Base-by-base conservation (phyloP, 2,888 invertebrate species). In the Pristionchus exspectatus region DNA sequence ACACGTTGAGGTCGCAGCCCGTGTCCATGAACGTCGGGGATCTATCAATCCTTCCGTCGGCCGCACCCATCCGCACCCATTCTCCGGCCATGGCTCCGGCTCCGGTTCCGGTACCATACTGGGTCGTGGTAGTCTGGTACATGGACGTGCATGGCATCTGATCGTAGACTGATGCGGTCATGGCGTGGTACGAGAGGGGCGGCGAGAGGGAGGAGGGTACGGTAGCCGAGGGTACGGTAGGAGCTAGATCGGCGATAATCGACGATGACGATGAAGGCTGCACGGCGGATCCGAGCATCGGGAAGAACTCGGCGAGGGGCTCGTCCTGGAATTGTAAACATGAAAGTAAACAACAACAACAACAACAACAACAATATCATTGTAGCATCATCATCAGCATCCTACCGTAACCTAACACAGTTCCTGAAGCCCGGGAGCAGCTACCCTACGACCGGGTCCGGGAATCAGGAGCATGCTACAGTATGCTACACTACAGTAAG, bases 11-110 rank as follows among this genome's bases (percentile, higher is more conserved):
- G 74, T 88, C 63, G 74, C 56, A 63, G 72, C 44, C 50, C 3
- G 87, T 74, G 56, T 88, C 87, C 74, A 74, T 74, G 87, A 88
- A 88, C 16, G 72, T 88, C 16, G 87, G 87, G 14, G 87, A 88
- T 54, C 74, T 54, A 24, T 88, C 87, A 16, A 88, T 59, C 56
- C 63, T 24, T 30, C 87, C 87, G 33, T 88, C 74, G 21, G 33
- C 18, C 7, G 33, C 56, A 4, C 87, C 87, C 74, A 88, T 74
- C 9, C 33, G 21, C n/a, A 87, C 14, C 87, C 87, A 87, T 7
- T 44, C 87, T 27, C 38, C 56, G 21, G 14, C 59, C 54, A 54
- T n/a, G 50, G 18, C 63, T 24, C 56, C 77, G n/a, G 44, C 24
- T 9, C 10, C 4, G 0, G 16, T 7, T 3, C n/a, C 59, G 12